Percentiles rank a stretch among this genome's conserved stretches.
These are phyloP conservation scores for Mus minutoides DNA, from an alignment of 2,797 vertebrate genomes.

Conservation along the genomic window DNA sequence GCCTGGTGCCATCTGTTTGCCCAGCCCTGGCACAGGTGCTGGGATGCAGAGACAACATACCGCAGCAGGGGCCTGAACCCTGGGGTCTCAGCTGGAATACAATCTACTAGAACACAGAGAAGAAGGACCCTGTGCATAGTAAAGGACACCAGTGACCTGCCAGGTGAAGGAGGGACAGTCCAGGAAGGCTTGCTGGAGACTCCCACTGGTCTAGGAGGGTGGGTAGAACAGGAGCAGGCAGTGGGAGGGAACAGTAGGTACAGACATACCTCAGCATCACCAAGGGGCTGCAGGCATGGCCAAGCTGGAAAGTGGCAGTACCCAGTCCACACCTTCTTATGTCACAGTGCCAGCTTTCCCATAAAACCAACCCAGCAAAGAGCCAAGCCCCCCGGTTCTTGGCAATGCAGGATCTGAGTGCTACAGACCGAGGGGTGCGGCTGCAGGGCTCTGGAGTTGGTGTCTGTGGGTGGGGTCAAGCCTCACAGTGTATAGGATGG, in stretches of 20 bases:
- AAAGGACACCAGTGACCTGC: background rate
- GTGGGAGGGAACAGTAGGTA: background rate
- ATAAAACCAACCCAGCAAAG: background rate
- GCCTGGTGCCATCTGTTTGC: background rate
- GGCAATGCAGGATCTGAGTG: background rate
- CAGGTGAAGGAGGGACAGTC: background rate
- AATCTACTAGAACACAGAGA: background rate
- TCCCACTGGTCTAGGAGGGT: background rate
- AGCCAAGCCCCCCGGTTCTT: background rate
- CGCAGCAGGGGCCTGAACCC: background rate
- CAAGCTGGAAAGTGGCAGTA: background rate
- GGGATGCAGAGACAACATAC: background rate
- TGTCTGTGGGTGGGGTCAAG: background rate
- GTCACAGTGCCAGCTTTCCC: background rate
- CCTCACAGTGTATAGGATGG: too few relatives aligned
- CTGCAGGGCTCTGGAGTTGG: background rate
- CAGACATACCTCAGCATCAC: too few relatives aligned
- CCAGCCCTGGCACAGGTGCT: background rate
- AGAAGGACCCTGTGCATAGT: background rate
- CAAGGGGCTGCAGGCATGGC: background rate
- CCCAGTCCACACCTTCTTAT: background rate
- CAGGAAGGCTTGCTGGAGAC: background rate
- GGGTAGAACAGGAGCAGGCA: background rate
- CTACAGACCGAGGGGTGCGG: background rate
- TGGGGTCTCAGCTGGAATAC: background rate